Evolutionary conservation across 92 coral and sea anemone species (phyloP), one percentile per base, ranked within the genome.

Genomic region (Epizoanthus rinbou): DNA sequence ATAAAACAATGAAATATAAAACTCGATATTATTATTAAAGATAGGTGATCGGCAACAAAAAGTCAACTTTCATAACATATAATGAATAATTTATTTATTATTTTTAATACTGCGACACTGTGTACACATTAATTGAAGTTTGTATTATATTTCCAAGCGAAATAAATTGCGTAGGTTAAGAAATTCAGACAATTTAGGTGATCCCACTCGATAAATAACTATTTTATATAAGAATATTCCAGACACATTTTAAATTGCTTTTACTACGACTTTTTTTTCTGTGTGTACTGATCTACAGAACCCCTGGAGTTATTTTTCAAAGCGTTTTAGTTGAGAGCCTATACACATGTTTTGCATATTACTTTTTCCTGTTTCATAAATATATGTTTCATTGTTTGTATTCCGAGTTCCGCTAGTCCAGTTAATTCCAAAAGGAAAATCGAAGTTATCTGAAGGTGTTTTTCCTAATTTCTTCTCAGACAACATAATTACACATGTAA

Each of bases 361-460:
- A 13, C 14, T 47, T 67, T 67, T 67, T 67, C 72, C 72, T 67
- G 72, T 67, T 67, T 67, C 17, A 37, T 28, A 28, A 67, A 67
- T 37, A 37, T 37, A 37, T 37, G 43, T 37, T n/a, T n/a, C n/a
- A n/a, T n/a, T n/a, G n/a, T n/a, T 1, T 37, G 43, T 3, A 37
- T 8, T 67, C 47, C 8, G 10, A 41, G 8, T 33, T 11, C 31
- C 19, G 47, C 19, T 18, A 41, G 17, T n/a, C 43, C 18, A 67
- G 18, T 67, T 65, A 9, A 11, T 47, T 10, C 13, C 54, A 47
- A 10, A 43, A 5, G 9, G 10, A 24, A 18, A 65, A 22, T 39
- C 71, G 6, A 14, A 65, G 23, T 65, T 64, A 17, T 64, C 28
- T 23, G 11, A 64, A 64, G 47, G 6, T 67, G 15, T 67, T 37